Evolutionary conservation across 2,113 vertebrate genomes (phyloP), one percentile per base, ranked within the genome.

Genomic region (Engraulis encrasicolus): DNA sequence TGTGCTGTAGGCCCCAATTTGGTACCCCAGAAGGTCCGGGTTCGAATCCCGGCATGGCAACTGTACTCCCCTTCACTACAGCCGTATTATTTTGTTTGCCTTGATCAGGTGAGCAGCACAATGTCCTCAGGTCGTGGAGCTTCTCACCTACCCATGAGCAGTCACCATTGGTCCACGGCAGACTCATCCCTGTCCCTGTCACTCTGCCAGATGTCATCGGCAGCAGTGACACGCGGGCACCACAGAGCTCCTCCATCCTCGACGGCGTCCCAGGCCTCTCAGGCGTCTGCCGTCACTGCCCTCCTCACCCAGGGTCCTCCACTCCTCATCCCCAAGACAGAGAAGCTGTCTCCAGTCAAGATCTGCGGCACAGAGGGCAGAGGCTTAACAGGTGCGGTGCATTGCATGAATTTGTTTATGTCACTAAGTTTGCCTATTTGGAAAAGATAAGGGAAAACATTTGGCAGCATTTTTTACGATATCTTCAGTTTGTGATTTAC

Each of bases 291-390:
- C 0, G 89, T 91, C 54, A 91, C 93, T 0, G 83, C 90, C 36
- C 89, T 93, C 20, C 91, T 94, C 38, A 77, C 83, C 12, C 92
- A 93, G 1, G 81, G 89, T 79, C 80, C 90, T 2, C 50, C 88
- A 3, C 92, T 94, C 58, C 89, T 96, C 20, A 84, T 96, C 80
- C 97, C 97, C 85, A 99, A 99, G 92, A 95, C 91, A 0, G 98
- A 99, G 91, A 94, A 92, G 23, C 93, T 97, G 0, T 99, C 98
- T 0, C 97, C 98, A 0, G 94, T 96, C 0, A 95, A 92, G 0
- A 88, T 91, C 19, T 95, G 94, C 0, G 20, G 85, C 50, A 92
- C 95, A 87, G 93, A 97, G 88, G 90, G 83, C 50, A 89, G 23
- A 82, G 85, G 80, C 84, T 84, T 93, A 74, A 90, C 93, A 80